These are phyloP conservation scores for Guaruba guarouba DNA, from an alignment of 2,113 vertebrate genomes.

Conservation along the genomic window DNA sequence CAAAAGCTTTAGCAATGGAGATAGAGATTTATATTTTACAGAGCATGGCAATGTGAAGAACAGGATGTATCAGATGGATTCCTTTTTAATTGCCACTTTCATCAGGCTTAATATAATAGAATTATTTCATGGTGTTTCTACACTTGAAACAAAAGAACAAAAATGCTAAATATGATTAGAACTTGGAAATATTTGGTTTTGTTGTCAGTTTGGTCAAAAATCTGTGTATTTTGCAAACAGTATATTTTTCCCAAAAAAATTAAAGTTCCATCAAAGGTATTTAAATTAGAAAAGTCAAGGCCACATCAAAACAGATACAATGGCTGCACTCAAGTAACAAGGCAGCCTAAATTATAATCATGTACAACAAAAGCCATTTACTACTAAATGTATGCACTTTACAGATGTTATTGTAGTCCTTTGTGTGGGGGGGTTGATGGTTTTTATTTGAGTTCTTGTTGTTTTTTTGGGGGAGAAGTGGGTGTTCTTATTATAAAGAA, in stretches of 20 bases:
- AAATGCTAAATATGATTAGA: conserved; percentile 12
- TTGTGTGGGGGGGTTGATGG: background rate
- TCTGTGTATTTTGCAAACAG: background rate
- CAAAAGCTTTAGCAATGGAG: background rate
- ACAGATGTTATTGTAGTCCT: background rate
- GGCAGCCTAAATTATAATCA: conserved; percentile 2
- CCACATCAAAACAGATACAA: background rate
- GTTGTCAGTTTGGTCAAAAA: background rate
- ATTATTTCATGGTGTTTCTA: conserved; percentile 59
- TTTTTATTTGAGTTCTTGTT: background rate
- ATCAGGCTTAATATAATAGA: conserved; percentile 63
- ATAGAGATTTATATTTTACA: conserved; percentile 47
- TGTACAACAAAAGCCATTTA: conserved; percentile 12
- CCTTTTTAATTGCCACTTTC: conserved; percentile 66
- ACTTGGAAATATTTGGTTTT: background rate
- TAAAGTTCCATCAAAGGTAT: conserved; percentile 8
- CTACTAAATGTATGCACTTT: background rate
- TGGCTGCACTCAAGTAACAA: background rate
- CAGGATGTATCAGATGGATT: conserved; percentile 35
- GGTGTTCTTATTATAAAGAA: background rate
- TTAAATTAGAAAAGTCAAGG: conserved; percentile 38
- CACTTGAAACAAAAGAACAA: conserved; percentile 37
- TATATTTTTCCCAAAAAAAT: background rate
- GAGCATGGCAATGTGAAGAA: conserved; percentile 14
- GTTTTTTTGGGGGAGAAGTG: background rate